A percentile compares a stretch with the other conserved stretches of the same genome.
phyloP scores from a whole-genome alignment of 2,113 vertebrate species.

The Oryzias curvinotus region DNA sequence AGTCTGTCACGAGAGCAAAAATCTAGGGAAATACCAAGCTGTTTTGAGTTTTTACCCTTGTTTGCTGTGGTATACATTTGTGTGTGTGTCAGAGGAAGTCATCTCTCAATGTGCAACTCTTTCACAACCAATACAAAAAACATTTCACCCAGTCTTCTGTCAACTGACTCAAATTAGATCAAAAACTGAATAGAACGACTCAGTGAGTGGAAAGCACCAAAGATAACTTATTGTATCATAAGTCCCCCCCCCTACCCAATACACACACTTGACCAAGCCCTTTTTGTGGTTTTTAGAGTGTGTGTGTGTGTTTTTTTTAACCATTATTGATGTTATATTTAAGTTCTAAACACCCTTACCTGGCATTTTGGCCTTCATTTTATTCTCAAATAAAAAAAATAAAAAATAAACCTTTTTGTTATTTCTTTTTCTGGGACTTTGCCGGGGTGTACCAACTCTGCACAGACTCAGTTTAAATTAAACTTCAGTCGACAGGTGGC shows the following conservation, averaged over 20 bases:
- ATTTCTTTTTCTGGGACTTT: too few relatives aligned
- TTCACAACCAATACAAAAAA: conserved; percentile 13
- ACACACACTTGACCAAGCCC: not conserved
- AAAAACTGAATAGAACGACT: conserved; percentile 8
- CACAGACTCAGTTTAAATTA: too few relatives aligned
- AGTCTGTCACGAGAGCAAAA: conserved; percentile 23
- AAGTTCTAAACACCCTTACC: not conserved
- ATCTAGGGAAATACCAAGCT: conserved; percentile 47
- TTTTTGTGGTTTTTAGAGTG: not conserved
- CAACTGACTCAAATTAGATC: not conserved
- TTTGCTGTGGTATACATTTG: not conserved
- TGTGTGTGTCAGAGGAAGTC: conserved; percentile 32
- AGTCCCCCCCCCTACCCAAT: not conserved
- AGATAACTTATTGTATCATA: not conserved
- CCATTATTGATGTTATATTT: not conserved
- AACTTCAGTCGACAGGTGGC: too few relatives aligned
- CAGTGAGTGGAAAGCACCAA: conserved; percentile 49
- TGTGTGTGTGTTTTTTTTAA: not conserved
- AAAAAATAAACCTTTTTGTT: too few relatives aligned
- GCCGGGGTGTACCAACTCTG: too few relatives aligned
- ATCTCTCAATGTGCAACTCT: not conserved
- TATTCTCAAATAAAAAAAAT: too few relatives aligned
- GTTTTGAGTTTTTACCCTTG: not conserved
- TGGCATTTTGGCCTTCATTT: not conserved
- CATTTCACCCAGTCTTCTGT: not conserved